Base-by-base conservation (phyloP, 2,888 invertebrate species). In the Drosophila setosimentum region DNA sequence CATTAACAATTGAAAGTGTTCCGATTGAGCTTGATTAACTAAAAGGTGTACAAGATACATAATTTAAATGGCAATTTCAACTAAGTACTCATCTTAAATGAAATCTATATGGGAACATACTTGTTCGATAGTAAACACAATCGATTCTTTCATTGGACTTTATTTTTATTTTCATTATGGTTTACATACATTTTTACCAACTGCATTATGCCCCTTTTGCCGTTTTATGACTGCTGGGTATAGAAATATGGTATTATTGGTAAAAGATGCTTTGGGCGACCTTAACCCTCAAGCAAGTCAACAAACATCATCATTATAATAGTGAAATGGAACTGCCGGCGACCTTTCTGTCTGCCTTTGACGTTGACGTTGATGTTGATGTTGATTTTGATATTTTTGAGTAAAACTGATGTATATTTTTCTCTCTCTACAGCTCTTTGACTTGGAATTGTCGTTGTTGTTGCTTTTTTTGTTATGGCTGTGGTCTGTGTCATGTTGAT, bases 301-400 rank as follows among this genome's bases (percentile, higher is more conserved):
- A 62, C n/a, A 32, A 57, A 32, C 49, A 58, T 10, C 49, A 54
- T 24, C 32, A 67, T 24, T 32, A 45, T 33, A 29, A 45, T 21
- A n/a, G 21, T n/a, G 30, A 51, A 13, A 45, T 45, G 45, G 2
- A 30, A 21, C 18, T 51, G 55, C 29, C 16, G 29, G 27, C 24
- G 69, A 77, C 80, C 76, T 70, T 76, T 76, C 60, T 42, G 63
- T 64, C 72, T 55, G 48, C 30, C 40, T 58, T 29, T 53, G 68
- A 35, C 68, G 29, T 45, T 68, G 55, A 42, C n/a, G 45, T 63
- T 51, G 35, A 33, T 13, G 45, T 2, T 54, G 58, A 58, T 42
- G 40, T 71, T 55, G 57, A 50, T 59, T 53, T 37, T 51, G 54
- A 78, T 61, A 67, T 81, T 49, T 67, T 67, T 29, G 48, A 55